Conservation (phyloP, 2,888 invertebrate species). For the Apoda limacodes region DNA sequence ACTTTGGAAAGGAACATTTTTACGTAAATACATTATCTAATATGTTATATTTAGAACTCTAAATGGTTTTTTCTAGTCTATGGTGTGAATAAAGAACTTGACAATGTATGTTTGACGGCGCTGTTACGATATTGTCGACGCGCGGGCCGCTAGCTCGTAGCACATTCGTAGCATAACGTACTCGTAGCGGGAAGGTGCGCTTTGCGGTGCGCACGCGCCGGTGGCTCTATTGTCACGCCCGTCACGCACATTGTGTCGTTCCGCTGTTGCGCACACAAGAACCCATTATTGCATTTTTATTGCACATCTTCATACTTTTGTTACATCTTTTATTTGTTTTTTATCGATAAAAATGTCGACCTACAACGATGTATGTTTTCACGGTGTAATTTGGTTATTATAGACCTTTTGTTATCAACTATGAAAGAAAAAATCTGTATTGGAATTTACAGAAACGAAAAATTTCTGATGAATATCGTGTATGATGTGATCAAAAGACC, state of each 20-base stretch:
- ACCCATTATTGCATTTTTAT: constrained; percentile 63
- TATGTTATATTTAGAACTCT: too few species aligned
- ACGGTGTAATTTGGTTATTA: constrained; percentile 49
- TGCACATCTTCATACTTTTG: constrained; percentile 64
- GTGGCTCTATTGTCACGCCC: constrained; percentile 49
- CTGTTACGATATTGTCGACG: neutral
- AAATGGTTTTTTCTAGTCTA: too few species aligned
- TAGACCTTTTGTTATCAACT: constrained; percentile 47
- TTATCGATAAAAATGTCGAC: constrained; percentile 47
- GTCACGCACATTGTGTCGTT: constrained; percentile 47
- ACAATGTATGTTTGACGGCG: too few species aligned
- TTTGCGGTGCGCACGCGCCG: constrained; percentile 49
- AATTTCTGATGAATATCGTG: too few species aligned
- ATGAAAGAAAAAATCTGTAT: too few species aligned
- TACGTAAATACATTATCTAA: too few species aligned
- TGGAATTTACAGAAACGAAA: too few species aligned
- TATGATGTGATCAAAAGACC: too few species aligned
- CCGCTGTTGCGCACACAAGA: constrained; percentile 41
- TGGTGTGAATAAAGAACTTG: too few species aligned
- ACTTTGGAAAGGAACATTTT: too few species aligned
- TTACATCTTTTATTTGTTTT: constrained; percentile 54
- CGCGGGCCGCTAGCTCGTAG: constrained; percentile 12
- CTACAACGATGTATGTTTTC: constrained; percentile 58
- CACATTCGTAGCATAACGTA: constrained; percentile 13
- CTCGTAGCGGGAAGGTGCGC: constrained; percentile 38